Base-by-base conservation (phyloP, 2,113 vertebrate species). In the Corydoras maculifer region DNA sequence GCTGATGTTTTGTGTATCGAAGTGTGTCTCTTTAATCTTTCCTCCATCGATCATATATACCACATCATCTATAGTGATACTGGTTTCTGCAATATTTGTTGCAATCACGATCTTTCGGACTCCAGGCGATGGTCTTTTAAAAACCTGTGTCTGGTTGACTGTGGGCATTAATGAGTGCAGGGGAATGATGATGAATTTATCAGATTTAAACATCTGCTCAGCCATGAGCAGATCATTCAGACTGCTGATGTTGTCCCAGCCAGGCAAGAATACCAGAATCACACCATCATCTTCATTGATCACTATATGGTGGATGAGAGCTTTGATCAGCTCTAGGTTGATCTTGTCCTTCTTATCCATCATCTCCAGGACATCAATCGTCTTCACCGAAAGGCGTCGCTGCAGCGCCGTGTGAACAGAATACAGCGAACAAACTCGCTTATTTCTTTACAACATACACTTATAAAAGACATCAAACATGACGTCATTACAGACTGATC, bases 51-150 rank as follows among this genome's bases (percentile, higher is more conserved):
- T 99, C 69, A 99, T 95, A 8, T 87, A 96, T 55, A 99, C 94
- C 0, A 99, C 93, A 12, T 99, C 97, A 75, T 99, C 97, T 76
- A 99, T 98, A 18, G 97, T 99, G 83, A 99, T 99, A 82, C 97
- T 99, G 86, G 97, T 99, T 80, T 99, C 97, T 50, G 96, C 96
- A 73, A 99, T 99, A 83, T 99, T 99, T 73, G 95, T 99, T 70
- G 97, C 96, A 80, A 99, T 99, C 74, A 99, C 92, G 57, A 99
- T 98, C 87, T 99, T 99, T 82, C 94, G 89, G 68, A 99, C 93
- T 81, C 96, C 97, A 64, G 93, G 89, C 3, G 95, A 93, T 29
- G 96, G 96, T 80, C 82, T 96, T 87, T 96, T 96, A 83, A 99
- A 99, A 54, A 97, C 97, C 93, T 96, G 92, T 18, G 95, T 98